Base-by-base conservation (phyloP, 2,888 invertebrate species). In the Ctena decussata region DNA sequence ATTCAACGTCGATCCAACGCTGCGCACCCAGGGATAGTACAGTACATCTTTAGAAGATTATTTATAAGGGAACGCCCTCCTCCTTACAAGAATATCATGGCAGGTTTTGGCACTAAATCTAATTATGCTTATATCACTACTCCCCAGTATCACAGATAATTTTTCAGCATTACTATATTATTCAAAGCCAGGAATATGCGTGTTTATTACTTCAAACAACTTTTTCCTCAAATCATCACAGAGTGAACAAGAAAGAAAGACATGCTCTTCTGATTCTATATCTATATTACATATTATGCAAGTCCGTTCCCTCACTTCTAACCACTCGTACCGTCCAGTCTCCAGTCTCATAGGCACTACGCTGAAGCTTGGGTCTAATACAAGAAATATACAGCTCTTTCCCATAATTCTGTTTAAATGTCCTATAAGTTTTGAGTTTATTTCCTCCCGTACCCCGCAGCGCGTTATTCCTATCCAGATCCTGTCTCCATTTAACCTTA, bases 41-140 rank as follows among this genome's bases (percentile, higher is more conserved):
- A n/a, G n/a, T n/a, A n/a, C n/a, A 41, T 41, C 15, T 41, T 6
- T 41, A 41, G 41, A 11, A 11, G 21, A 6, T 65, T 35, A 65
- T 18, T 65, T 15, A 35, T 65, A 65, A 1, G 35, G 18, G 18
- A 65, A 65, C 11, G 65, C 18, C 5, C 65, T 6, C 18, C 65
- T 3, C 35, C 65, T 65, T 35, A 30, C 35, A 65, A 65, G 65
- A 35, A 65, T 65, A 0, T 65, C 65, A 35, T 30, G 18, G 65
- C 65, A 35, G 65, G 65, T 65, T 65, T 65, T 65, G 65, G 65
- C 65, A 65, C 65, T 35, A 35, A 35, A 35, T 35, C 35, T 32
- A 35, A 65, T 65, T 35, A 65, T 5, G 3, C 21, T 11, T 32
- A 35, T 5, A 35, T 5, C 21, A 3, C 21, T 35, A 35, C 21